Evolutionary conservation across 2,797 vertebrate species (phyloP).

Genomic region (Gastrophryne carolinensis): DNA sequence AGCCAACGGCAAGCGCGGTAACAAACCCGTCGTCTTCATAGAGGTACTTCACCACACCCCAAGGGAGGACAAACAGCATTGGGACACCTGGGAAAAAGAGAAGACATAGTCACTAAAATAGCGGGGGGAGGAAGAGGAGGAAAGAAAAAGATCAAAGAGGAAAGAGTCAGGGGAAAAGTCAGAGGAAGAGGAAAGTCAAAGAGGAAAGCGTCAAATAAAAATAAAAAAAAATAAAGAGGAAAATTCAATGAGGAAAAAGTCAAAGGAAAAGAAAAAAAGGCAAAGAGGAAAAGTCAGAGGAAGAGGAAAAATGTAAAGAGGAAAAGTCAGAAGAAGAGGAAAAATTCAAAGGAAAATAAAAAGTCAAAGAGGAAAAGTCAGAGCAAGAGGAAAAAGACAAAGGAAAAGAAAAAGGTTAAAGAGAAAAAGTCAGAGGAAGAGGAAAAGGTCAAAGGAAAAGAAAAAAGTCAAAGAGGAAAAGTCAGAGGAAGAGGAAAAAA

Average conservation of each 20-base stretch:
- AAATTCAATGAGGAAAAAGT: background rate
- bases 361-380: background rate
- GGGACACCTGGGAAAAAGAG: conserved; percentile 76
- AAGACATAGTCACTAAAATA: conserved; percentile 34
- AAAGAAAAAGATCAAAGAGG: background rate
- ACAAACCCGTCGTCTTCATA: conserved; percentile 94
- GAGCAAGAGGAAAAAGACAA: background rate
- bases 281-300: background rate
- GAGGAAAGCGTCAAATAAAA: background rate
- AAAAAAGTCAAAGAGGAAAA: background rate
- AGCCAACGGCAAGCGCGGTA: background rate
- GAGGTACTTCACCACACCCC: conserved; percentile 90
- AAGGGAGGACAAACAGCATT: conserved; percentile 88
- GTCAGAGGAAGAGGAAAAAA: too few relatives aligned
- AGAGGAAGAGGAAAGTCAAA: background rate
- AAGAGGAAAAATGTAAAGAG: background rate
- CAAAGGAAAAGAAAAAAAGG: background rate
- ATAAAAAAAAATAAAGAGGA: background rate
- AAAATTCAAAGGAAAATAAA: background rate
- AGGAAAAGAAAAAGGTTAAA: background rate
- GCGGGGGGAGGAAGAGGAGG: background rate
- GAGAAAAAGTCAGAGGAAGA: background rate
- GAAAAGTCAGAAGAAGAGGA: background rate
- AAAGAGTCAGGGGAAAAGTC: background rate
- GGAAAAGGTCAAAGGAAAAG: background rate